Base-by-base conservation (phyloP, 1,140 invertebrate species). In the Caenorhabditis inopinata region DNA sequence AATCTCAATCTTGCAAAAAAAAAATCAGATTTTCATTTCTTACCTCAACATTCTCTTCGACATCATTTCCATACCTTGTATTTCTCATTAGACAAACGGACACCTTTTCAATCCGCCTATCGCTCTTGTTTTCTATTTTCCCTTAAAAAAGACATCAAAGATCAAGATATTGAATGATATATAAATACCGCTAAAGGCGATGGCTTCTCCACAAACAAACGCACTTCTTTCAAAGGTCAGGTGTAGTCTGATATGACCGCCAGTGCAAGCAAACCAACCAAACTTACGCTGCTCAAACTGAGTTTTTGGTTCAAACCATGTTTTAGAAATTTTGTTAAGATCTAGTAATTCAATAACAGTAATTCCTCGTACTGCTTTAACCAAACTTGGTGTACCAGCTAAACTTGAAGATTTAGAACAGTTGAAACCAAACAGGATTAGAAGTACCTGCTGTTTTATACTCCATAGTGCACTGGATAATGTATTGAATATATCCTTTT, bases 201-300 rank as follows among this genome's bases (percentile, higher is more conserved):
- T 29, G 2, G 62, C 78, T 25, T 79, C 78, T 46, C 78, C 78
- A 51, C 78, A 79, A 79, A 79, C 78, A 27, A 79, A 74, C 18
- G 78, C 78, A 14, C 51, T 79, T 35, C 78, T 74, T 46, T 79
- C 78, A 29, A 79, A 51, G 7, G 78, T 74, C 23, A 79, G 27
- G 16, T 45, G 32, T 4, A 79, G 48, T 74, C 48, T 74, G 25
- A 79, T 79, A 18, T 74, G 47, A 11, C 78, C 78, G 6, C 78
- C 78, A 11, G 78, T 79, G 32, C 78, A 79, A 12, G 78, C 68
- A 48, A 79, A 79, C 78, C 78, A 79, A 7, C 78, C 78, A 25
- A 79, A 79, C 38, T 79, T 79, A 6, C 68, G n/a, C 25, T 79
- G 68, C 35, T 79, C 78, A 12, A 38, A 74, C 23, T 79, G 62